Evolutionary conservation across 2,888 invertebrate genomes (phyloP).

Genomic region (Anorthoa munda): DNA sequence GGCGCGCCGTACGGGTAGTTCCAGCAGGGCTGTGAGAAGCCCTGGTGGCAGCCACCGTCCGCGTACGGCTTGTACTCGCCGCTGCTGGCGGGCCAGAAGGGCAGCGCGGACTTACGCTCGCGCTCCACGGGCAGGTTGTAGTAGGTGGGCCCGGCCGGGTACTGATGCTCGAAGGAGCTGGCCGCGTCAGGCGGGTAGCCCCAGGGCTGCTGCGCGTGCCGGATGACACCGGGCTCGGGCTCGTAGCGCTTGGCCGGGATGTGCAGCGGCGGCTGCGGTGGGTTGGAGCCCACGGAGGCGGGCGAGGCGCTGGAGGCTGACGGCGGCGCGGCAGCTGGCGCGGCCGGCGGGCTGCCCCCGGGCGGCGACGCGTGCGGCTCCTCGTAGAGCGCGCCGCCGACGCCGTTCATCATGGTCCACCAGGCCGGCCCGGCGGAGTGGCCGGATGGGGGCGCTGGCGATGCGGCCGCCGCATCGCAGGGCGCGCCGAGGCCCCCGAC

Average conservation of each 20-base stretch:
- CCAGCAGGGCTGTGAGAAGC: constrained; percentile 94
- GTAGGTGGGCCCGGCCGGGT: constrained; percentile 93
- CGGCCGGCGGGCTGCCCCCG: constrained; percentile 92
- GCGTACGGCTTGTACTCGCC: constrained; percentile 92
- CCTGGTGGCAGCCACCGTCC: constrained; percentile 92
- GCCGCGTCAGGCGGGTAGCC: constrained; percentile 94
- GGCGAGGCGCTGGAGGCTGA: constrained; percentile 91
- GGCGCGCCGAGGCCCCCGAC: constrained; percentile 93
- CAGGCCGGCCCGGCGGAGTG: constrained; percentile 96
- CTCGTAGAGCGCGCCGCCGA: constrained; percentile 95
- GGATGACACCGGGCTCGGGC: constrained; percentile 93
- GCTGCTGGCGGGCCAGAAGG: constrained; percentile 93
- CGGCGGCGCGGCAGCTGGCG: constrained; percentile 93
- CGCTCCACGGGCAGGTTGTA: constrained; percentile 94
- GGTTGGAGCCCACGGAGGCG: constrained; percentile 92
- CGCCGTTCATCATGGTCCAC: constrained; percentile 96
- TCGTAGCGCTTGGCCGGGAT: constrained; percentile 96
- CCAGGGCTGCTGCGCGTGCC: constrained; percentile 95
- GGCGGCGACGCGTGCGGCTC: constrained; percentile 92
- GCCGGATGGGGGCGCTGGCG: constrained; percentile 95
- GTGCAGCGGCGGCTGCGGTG: constrained; percentile 95
- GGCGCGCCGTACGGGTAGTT: constrained; percentile 93
- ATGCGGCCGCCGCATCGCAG: constrained; percentile 93
- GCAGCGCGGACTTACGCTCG: constrained; percentile 92
- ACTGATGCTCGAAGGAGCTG: constrained; percentile 93